phyloP scores from a whole-genome alignment of 2,888 invertebrate species.

The Ditylenchus weischeri region DNA sequence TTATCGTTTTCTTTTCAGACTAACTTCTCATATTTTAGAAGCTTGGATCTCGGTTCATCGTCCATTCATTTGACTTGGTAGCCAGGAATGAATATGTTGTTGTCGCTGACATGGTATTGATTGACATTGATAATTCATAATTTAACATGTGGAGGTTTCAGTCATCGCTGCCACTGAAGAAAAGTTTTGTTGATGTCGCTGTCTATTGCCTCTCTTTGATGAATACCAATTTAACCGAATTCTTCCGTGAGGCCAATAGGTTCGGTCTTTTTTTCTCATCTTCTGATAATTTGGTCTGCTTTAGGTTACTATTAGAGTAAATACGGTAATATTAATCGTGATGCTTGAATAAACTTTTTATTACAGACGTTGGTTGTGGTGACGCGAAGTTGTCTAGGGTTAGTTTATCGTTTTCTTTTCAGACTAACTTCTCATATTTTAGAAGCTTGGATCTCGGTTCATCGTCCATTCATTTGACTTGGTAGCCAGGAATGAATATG shows the following conservation, averaged over 20 bases:
- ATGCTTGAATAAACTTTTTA: too few species aligned
- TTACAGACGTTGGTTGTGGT: conserved; percentile 87
- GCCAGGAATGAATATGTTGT: conserved; percentile 74
- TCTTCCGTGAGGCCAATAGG: conserved; percentile 82
- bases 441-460: conserved; percentile 65
- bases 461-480: conserved; percentile 88
- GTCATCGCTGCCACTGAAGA: conserved; percentile 63
- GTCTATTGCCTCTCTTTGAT: conserved; percentile 93
- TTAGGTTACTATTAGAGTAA: conserved; percentile 63
- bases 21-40: conserved; percentile 64
- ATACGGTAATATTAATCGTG: too few species aligned
- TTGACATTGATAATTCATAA: too few species aligned
- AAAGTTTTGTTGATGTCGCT: conserved; percentile 73
- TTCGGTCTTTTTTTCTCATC: too few species aligned
- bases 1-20: too few species aligned
- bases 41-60: conserved; percentile 67
- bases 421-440: conserved; percentile 64
- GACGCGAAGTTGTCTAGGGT: conserved; percentile 69
- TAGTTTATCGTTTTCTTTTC: too few species aligned
- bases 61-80: conserved; percentile 89
- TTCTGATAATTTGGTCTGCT: too few species aligned
- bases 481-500: conserved; percentile 72
- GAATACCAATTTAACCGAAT: conserved; percentile 86
- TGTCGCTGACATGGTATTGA: conserved; percentile 76
- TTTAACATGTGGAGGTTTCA: too few species aligned